These are phyloP conservation scores for Eubucco bourcierii DNA, from an alignment of 2,113 vertebrate species.

Conservation along the genomic window DNA sequence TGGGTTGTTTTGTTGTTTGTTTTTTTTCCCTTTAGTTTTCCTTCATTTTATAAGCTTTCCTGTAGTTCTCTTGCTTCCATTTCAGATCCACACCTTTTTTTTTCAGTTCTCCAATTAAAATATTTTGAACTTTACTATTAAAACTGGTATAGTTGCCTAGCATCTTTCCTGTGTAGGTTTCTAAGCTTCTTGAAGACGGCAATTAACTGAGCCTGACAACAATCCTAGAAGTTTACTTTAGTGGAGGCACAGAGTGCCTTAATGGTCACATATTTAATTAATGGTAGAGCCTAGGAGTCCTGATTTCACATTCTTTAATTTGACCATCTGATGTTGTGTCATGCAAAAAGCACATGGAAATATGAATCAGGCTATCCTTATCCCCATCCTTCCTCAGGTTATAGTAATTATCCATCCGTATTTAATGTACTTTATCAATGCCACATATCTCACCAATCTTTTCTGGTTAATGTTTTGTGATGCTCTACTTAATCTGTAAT, in stretches of 20 bases:
- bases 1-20: too few relatives aligned
- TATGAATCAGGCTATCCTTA: not conserved
- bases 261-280: conserved; percentile 36
- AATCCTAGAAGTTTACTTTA: conserved; percentile 16
- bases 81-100: not conserved
- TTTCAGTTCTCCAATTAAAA: not conserved
- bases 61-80: not conserved
- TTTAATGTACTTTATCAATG: not conserved
- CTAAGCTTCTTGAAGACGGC: conserved; percentile 3
- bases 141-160: not conserved
- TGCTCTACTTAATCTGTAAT: not conserved
- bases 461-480: not conserved
- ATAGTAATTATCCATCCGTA: not conserved
- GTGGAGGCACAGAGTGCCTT: not conserved
- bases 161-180: not conserved
- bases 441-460: not conserved
- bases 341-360: not conserved
- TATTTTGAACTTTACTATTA: conserved; percentile 45
- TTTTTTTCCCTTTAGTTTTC: not conserved
- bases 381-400: not conserved
- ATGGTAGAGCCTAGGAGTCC: not conserved
- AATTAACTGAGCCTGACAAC: conserved; percentile 45
- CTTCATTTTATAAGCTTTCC: not conserved
- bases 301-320: not conserved
- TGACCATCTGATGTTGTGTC: not conserved